Percentiles rank a stretch among this genome's conserved stretches.
These are phyloP conservation scores for Daktulosphaira vitifoliae DNA, from an alignment of 1,140 invertebrate genomes.

Conservation along the genomic window DNA sequence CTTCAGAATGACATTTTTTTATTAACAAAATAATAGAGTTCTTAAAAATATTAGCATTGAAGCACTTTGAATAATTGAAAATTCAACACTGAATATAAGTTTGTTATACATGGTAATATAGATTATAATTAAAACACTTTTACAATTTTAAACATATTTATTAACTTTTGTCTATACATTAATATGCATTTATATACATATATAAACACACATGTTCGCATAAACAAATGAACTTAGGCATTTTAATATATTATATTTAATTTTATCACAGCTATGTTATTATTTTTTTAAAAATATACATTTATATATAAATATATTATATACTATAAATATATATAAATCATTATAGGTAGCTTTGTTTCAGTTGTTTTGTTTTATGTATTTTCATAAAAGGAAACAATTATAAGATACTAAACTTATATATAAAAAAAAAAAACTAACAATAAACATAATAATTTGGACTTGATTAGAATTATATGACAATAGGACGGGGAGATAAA, in stretches of 20 bases:
- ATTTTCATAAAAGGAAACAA: conserved; percentile 31
- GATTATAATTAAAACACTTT: too few species aligned
- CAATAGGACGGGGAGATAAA: conserved; percentile 20
- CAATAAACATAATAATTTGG: conserved; percentile 30
- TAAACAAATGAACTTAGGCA: conserved; percentile 11
- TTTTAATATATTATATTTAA: conserved; percentile 9
- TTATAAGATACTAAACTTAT: conserved; percentile 18
- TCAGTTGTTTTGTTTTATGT: conserved; percentile 31
- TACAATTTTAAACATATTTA: too few species aligned
- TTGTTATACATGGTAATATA: too few species aligned
- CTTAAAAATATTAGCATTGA: too few species aligned
- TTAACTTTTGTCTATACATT: too few species aligned
- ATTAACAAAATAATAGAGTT: too few species aligned
- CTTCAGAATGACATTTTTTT: too few species aligned
- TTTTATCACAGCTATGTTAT: conserved; percentile 32
- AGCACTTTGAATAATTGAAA: too few species aligned
- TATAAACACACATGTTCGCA: not conserved
- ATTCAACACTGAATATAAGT: too few species aligned
- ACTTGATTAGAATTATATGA: conserved; percentile 20
- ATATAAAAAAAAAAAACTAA: conserved; percentile 22
- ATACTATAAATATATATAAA: not conserved
- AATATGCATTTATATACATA: conserved; percentile 1
- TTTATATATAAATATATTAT: conserved; percentile 9
- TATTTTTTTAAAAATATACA: conserved; percentile 3
- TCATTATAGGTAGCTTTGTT: conserved; percentile 14